Evolutionary conservation across 2,888 invertebrate species (phyloP).

Genomic region (Andrena bicolor): DNA sequence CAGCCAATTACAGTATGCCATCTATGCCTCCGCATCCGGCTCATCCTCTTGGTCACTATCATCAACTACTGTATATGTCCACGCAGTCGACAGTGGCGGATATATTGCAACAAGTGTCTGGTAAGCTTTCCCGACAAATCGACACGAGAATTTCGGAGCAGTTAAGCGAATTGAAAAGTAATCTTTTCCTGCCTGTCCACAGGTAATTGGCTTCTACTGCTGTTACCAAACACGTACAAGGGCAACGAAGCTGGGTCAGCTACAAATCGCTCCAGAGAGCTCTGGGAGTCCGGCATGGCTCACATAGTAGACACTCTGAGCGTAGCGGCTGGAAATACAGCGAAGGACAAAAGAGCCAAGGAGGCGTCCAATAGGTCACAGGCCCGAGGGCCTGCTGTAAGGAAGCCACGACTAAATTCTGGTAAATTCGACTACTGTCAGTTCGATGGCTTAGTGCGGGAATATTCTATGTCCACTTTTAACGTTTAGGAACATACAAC

Average conservation of each 20-base stretch:
- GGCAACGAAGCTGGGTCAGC: constrained; percentile 76
- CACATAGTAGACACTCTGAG: constrained; percentile 88
- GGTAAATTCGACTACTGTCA: constrained; percentile 58
- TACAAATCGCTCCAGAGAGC: constrained; percentile 78
- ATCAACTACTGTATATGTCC: constrained; percentile 90
- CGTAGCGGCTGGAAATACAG: constrained; percentile 94
- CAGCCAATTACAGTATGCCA: constrained; percentile 76
- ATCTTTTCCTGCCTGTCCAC: not conserved
- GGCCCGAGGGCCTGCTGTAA: constrained; percentile 78
- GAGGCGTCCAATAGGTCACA: constrained; percentile 89
- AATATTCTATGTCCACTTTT: no score
- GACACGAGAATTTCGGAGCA: not conserved
- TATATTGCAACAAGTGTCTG: constrained; percentile 88
- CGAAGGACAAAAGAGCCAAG: constrained; percentile 95
- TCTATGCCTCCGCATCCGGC: constrained; percentile 88
- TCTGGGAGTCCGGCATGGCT: constrained; percentile 85
- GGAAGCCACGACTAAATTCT: constrained; percentile 76
- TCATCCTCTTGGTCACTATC: constrained; percentile 90
- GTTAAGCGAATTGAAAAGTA: not conserved
- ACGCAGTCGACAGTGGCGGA: constrained; percentile 91
- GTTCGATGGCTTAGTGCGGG: no score
- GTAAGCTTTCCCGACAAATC: constrained; percentile 63
- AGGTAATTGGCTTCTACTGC: constrained; percentile 81
- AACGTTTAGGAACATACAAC: no score
- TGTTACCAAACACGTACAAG: constrained; percentile 80